Percentiles rank a stretch among this genome's conserved stretches.
These are phyloP conservation scores for Microplitis demolitor DNA, from an alignment of 1,140 invertebrate genomes.

Conservation along the genomic window DNA sequence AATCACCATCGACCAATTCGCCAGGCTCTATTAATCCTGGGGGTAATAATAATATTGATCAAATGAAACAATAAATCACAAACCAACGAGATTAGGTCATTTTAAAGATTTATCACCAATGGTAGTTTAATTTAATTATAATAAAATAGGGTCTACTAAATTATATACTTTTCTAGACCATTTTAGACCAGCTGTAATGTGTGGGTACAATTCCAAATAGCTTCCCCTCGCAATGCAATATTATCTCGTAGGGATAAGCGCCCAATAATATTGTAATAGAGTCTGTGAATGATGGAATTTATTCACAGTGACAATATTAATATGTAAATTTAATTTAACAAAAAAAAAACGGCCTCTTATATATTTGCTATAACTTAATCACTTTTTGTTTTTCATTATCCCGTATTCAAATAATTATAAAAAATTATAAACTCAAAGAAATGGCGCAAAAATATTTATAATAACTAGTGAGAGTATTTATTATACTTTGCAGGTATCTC, in stretches of 20 bases:
- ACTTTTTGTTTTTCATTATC: not conserved
- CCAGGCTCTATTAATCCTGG: constrained; percentile 41
- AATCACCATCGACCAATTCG: constrained; percentile 43
- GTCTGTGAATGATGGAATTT: not conserved
- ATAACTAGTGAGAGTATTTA: not conserved
- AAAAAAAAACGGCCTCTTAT: constrained; percentile 17
- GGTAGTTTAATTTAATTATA: not conserved
- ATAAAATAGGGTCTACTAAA: not conserved
- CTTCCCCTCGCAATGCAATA: not conserved
- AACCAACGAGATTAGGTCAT: not conserved
- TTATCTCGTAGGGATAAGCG: too few relatives aligned
- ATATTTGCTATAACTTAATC: constrained; percentile 8
- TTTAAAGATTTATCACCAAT: not conserved
- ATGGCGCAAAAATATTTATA: not conserved
- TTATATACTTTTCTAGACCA: not conserved
- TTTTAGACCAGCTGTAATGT: not conserved
- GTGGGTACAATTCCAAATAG: not conserved
- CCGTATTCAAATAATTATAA: not conserved
- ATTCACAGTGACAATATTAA: not conserved
- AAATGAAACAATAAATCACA: not conserved
- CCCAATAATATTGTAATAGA: too few relatives aligned
- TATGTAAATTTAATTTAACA: not conserved
- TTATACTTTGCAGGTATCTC: not conserved
- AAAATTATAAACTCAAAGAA: not conserved
- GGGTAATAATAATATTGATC: constrained; percentile 15